Conservation (phyloP, 1,140 invertebrate genomes). For the Maconellicoccus hirsutus region DNA sequence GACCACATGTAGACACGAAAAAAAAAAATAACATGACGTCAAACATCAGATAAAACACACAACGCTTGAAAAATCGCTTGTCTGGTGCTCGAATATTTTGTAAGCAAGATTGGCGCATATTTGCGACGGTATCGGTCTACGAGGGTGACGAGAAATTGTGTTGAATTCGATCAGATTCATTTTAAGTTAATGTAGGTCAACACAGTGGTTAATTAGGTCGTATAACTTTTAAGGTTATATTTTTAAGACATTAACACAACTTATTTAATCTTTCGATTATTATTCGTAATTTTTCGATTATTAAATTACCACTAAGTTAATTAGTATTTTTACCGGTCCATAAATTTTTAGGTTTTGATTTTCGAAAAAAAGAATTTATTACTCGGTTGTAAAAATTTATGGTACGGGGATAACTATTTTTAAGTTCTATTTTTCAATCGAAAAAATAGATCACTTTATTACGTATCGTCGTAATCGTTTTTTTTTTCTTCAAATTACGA, state of each 20-base stretch:
- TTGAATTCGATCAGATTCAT: background rate
- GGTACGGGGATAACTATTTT: no score
- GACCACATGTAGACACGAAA: background rate
- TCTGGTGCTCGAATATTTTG: background rate
- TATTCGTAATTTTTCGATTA: background rate
- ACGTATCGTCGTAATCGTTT: background rate
- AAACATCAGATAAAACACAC: background rate
- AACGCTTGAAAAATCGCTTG: background rate
- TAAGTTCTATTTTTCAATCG: no score
- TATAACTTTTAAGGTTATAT: constrained; percentile 10
- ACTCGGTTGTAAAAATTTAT: no score
- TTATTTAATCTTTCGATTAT: background rate
- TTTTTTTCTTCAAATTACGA: no score
- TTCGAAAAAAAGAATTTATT: no score
- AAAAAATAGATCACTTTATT: background rate
- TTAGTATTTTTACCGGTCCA: background rate
- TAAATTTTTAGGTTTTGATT: no score
- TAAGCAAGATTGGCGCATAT: background rate
- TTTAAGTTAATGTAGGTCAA: background rate
- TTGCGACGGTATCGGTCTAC: background rate
- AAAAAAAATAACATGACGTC: background rate
- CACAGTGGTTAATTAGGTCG: background rate
- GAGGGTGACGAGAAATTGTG: background rate
- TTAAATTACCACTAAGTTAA: background rate
- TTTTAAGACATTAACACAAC: background rate